A percentile compares a stretch with the other conserved stretches of the same genome.
Conservation (phyloP, 2,113 vertebrate genomes). For the Albula goreensis region DNA sequence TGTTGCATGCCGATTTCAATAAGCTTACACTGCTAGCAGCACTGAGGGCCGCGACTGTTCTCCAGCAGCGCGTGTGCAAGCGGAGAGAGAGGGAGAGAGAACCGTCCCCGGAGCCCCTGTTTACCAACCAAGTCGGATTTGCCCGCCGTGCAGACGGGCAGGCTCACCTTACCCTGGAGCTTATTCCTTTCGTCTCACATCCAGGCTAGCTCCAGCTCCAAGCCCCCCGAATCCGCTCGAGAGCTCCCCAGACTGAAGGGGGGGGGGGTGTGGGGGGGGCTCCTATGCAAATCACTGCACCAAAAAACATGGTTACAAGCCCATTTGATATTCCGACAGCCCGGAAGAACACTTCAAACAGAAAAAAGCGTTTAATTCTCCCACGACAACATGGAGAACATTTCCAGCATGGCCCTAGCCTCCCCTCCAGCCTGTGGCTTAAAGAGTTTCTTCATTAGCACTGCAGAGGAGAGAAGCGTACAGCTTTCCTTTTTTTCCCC, state of each 20-base stretch:
- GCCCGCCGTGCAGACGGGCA: slow-evolving; percentile 65
- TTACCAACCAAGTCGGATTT: slow-evolving; percentile 78
- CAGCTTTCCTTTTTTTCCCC: slow-evolving; percentile 20
- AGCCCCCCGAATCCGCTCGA: slow-evolving; percentile 64
- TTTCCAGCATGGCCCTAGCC: slow-evolving; percentile 57
- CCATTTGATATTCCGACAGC: slow-evolving; percentile 56
- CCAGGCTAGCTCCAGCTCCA: slow-evolving; percentile 59
- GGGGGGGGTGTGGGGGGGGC: slow-evolving; percentile 33
- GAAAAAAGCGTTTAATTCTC: slow-evolving; percentile 65
- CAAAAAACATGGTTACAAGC: slow-evolving; percentile 63
- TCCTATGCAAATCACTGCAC: slow-evolving; percentile 75
- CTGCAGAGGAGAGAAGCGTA: slow-evolving; percentile 33
- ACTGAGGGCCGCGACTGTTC: slow-evolving; percentile 62
- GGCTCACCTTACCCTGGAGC: slow-evolving; percentile 68
- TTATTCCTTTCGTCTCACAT: slow-evolving; percentile 70
- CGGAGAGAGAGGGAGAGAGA: slow-evolving; percentile 47
- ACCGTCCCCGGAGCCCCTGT: slow-evolving; percentile 73
- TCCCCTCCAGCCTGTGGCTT: slow-evolving; percentile 54
- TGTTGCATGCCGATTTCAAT: slow-evolving; percentile 69
- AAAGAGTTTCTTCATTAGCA: slow-evolving; percentile 65
- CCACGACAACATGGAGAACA: slow-evolving; percentile 59
- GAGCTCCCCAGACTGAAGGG: slow-evolving; percentile 62
- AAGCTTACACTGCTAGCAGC: slow-evolving; percentile 71
- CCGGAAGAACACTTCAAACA: slow-evolving; percentile 67
- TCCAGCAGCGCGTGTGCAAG: slow-evolving; percentile 58